These are phyloP conservation scores for Smittia sp. DNA, from an alignment of 2,888 invertebrate genomes.

Conservation along the genomic window DNA sequence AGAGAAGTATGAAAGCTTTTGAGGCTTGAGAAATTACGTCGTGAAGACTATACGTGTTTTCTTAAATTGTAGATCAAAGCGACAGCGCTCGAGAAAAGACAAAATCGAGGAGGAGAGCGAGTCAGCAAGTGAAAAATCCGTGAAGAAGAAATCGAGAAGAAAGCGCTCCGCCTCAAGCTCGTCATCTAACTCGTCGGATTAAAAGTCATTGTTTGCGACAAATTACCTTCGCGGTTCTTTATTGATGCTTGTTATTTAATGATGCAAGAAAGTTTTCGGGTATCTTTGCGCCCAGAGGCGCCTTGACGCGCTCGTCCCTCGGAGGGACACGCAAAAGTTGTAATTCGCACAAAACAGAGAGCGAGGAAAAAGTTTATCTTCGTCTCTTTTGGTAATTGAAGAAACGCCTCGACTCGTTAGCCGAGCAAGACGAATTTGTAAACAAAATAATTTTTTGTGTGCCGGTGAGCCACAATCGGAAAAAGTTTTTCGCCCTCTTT, in stretches of 20 bases:
- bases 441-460: too few relatives aligned
- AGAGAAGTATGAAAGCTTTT: conserved; percentile 42
- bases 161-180: background rate
- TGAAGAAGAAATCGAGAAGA: conserved; percentile 31
- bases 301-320: too few relatives aligned
- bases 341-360: too few relatives aligned
- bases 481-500: too few relatives aligned
- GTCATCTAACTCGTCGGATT: conserved; percentile 4
- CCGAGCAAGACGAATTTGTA: too few relatives aligned
- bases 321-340: too few relatives aligned
- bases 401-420: too few relatives aligned
- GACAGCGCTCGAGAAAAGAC: conserved; percentile 11
- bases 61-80: conserved; percentile 18
- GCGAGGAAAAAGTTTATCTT: too few relatives aligned
- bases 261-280: background rate
- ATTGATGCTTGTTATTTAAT: background rate
- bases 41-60: too few relatives aligned
- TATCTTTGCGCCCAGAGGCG: too few relatives aligned
- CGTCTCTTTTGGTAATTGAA: too few relatives aligned
- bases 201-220: background rate
- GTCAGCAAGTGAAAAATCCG: conserved; percentile 21
- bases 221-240: background rate
- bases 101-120: conserved; percentile 4
- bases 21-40: background rate
- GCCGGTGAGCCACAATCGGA: too few relatives aligned